Evolutionary conservation across 2,888 invertebrate genomes (phyloP), one percentile per base, ranked within the genome.

Genomic region (Noctua pronuba): DNA sequence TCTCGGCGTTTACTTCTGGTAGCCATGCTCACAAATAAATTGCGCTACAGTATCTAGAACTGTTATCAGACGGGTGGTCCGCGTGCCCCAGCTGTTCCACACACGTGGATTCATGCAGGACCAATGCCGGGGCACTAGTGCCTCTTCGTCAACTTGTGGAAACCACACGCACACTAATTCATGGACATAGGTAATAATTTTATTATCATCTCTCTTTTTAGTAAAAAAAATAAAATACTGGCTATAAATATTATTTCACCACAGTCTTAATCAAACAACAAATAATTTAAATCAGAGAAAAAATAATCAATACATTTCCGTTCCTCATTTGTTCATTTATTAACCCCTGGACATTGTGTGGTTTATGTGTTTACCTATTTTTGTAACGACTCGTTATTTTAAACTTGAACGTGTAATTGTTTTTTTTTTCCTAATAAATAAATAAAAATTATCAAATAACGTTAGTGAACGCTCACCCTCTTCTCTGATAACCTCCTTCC

Each of bases 401-500:
- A 49, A 49, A 46, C 18, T 49, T 49, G 46, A 49, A 49, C 18
- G 18, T 21, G 21, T 21, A 3, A 49, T 21, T 8, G 8, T 21
- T 8, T 18, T 46, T 49, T 49, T 8, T 49, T 49, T 11, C n/a
- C n/a, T 41, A 38, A 38, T 24, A 49, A 24, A 49, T 0, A 49
- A 49, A 55, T 18, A 58, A 28, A 58, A 28, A 10, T 49, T 13
- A 11, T 16, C 11, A 76, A 60, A 49, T 41, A 65, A 35, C 16
- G 3, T 31, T 52, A 62, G 24, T 78, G 4, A 74, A 49, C 24
- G 13, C 78, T 80, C 52, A 86, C 80, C 89, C 75, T 86, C 83
- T 83, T 86, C 89, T 84, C 82, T 86, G 24, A 70, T 38, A 58
- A 77, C 75, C 73, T 90, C 89, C 79, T 88, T 91, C 75, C 81